These are phyloP conservation scores for Phaethon lepturus DNA, from an alignment of 2,113 vertebrate genomes.

Conservation along the genomic window DNA sequence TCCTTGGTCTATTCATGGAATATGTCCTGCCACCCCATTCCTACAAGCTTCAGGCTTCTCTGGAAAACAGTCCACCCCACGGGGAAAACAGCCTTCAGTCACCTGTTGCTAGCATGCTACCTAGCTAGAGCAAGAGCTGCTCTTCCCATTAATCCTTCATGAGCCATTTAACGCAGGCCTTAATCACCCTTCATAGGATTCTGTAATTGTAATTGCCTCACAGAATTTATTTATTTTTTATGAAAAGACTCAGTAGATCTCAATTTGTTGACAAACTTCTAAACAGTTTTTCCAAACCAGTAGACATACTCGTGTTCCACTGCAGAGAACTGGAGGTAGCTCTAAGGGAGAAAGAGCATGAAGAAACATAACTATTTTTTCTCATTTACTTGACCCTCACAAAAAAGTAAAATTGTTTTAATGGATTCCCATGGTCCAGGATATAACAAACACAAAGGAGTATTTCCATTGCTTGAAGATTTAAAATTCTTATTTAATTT, in stretches of 20 bases:
- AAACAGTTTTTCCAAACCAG: not conserved
- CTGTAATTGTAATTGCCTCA: not conserved
- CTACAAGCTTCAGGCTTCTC: not conserved
- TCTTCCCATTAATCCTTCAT: not conserved
- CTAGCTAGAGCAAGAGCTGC: not conserved
- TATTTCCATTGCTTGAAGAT: not conserved
- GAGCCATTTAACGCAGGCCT: not conserved
- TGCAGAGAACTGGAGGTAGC: not conserved
- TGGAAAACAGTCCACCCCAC: not conserved
- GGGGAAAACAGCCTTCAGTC: not conserved
- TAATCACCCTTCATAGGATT: slow-evolving; percentile 10
- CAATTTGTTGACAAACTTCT: not conserved
- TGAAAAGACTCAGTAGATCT: not conserved
- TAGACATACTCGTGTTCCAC: not conserved
- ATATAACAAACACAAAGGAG: not conserved
- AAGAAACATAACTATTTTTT: not conserved
- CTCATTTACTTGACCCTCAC: not conserved
- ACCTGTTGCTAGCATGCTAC: not conserved
- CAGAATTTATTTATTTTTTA: not conserved
- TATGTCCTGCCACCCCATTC: not conserved
- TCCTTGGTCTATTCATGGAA: not conserved
- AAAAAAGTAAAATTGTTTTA: not conserved
- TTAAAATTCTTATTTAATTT: not conserved
- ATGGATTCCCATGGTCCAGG: not conserved
- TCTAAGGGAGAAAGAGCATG: not conserved